Evolutionary conservation across 2,797 vertebrate genomes (phyloP).

Genomic region (Eremophila alpestris): DNA sequence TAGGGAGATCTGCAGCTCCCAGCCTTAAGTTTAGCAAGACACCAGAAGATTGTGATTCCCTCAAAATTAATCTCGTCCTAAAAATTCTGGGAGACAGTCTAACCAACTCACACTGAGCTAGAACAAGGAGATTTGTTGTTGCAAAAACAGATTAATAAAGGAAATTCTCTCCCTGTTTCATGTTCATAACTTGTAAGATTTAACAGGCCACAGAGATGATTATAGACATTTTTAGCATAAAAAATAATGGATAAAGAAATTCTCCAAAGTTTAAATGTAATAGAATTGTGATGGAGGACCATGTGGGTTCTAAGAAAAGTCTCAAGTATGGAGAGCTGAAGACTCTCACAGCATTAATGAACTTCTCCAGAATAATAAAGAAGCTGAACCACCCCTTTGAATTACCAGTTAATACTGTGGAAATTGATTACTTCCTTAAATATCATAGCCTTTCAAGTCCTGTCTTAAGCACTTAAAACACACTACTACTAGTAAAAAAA

Average conservation of each 20-base stretch:
- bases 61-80: background rate
- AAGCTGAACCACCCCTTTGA: background rate
- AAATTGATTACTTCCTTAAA: slow-evolving; percentile 12
- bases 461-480: background rate
- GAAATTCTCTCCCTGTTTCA: background rate
- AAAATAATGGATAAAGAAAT: background rate
- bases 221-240: background rate
- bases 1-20: background rate
- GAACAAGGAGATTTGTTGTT: background rate
- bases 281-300: rapidly evolving
- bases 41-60: background rate
- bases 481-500: background rate
- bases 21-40: background rate
- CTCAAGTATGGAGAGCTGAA: background rate
- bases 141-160: background rate
- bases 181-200: background rate
- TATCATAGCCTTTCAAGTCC: background rate
- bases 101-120: background rate
- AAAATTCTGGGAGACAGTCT: background rate
- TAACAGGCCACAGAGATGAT: background rate
- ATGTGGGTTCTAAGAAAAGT: background rate
- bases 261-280: background rate
- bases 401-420: background rate
- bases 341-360: background rate
- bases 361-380: background rate